These are phyloP conservation scores for Rhorus exstirpatorius DNA, from an alignment of 2,888 invertebrate species.

Conservation along the genomic window DNA sequence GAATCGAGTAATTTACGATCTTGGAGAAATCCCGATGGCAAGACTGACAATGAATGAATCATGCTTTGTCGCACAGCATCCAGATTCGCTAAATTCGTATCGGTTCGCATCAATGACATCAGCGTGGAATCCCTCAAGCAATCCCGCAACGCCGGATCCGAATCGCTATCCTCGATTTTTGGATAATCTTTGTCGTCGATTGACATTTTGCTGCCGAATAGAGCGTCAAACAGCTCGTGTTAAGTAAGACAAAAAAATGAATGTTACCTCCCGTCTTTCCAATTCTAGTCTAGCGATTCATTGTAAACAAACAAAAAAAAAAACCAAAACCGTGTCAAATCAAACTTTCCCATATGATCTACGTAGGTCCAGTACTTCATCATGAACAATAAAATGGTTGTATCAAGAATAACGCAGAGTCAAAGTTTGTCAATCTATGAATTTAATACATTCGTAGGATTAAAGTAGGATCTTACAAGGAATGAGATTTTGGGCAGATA, in stretches of 20 bases:
- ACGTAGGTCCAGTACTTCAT: too few species aligned
- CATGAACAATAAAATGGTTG: too few species aligned
- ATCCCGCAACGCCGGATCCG: conserved; percentile 10
- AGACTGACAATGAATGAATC: conserved; percentile 41
- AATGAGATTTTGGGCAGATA: too few species aligned
- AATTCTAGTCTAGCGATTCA: too few species aligned
- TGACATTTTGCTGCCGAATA: background rate
- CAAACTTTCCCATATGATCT: too few species aligned
- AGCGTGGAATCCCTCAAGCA: conserved; percentile 1
- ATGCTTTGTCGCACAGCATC: conserved; percentile 45
- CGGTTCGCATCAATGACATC: background rate
- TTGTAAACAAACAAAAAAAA: conserved; percentile 10
- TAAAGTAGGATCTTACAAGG: conserved; percentile 36
- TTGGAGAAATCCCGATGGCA: conserved; percentile 13
- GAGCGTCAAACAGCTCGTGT: too few species aligned
- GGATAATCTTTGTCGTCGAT: background rate
- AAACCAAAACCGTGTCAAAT: background rate
- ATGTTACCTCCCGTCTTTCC: too few species aligned
- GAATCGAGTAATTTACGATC: conserved; percentile 45
- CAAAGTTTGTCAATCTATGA: background rate
- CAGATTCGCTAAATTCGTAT: conserved; percentile 24
- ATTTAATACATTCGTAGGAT: too few species aligned
- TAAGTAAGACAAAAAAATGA: too few species aligned
- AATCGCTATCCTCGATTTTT: background rate
- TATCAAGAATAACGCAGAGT: background rate